Evolutionary conservation across 2,888 invertebrate species (phyloP), one percentile per base, ranked within the genome.

Genomic region (Ophion obscuratus): DNA sequence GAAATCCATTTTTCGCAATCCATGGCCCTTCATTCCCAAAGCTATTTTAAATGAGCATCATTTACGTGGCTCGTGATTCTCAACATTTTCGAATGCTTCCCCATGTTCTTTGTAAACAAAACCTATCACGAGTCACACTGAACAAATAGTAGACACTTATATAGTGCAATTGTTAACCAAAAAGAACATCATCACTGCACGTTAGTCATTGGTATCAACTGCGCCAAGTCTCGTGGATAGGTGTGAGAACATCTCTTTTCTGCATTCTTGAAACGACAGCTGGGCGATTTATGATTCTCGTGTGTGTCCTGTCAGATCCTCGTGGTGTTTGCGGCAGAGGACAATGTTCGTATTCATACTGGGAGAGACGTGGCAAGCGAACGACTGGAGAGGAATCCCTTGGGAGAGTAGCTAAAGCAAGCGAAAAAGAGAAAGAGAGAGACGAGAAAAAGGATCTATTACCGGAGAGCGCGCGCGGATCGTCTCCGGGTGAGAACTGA

Each of bases 401-500:
- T 59, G 80, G 83, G 80, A 81, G 78, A 81, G 40, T 14, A 64
- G 81, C 66, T 24, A 74, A 20, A 64, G 40, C 47, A 17, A 36
- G 61, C 47, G 27, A 57, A 64, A n/a, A 24, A 67, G 70, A 61
- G 20, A 62, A 66, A 79, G 83, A 75, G 76, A 70, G 81, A 84
- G 76, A 67, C 71, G 68, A 68, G 62, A 73, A 80, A 81, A 75
- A 73, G 59, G 73, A 85, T 81, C 64, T 79, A 85, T 88, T 74
- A 80, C 76, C 87, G 87, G 85, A 79, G 85, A 80, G 86, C 83
- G 79, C 86, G 86, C 86, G 86, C 86, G 83, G 88, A 81, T 90
- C 91, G 90, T 91, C 91, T 92, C 92, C 92, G 91, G 91, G 90
- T 90, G 92, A 92, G 91, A 92, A 93, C 93, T 93, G 92, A 92